Conservation (phyloP, 2,888 invertebrate species). For the Megamerina dolium region DNA sequence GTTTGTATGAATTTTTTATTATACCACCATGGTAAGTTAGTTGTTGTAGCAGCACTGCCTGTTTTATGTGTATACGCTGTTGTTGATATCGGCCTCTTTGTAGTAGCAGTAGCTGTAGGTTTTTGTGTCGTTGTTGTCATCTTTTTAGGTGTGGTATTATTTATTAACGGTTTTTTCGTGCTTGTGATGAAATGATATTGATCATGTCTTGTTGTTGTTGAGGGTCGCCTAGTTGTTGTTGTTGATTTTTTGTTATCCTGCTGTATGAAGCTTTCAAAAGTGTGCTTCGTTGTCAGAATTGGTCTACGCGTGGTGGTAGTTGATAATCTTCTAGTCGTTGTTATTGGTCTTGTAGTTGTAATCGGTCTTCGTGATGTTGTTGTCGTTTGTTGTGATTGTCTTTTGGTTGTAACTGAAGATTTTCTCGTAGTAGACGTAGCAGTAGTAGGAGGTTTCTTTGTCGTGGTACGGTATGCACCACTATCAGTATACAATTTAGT, state of each 20-base stretch:
- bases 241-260: background rate
- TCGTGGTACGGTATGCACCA: conserved; percentile 16
- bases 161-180: background rate
- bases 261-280: background rate
- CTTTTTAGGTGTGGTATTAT: conserved; percentile 4
- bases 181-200: background rate
- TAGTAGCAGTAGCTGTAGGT: conserved; percentile 5
- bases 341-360: conserved; percentile 1
- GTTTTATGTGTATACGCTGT: too few species aligned
- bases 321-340: conserved; percentile 5
- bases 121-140: conserved; percentile 11
- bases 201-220: background rate
- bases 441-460: conserved; percentile 5
- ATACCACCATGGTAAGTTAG: too few species aligned
- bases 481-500: conserved; percentile 27
- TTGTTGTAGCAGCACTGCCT: too few species aligned
- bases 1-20: background rate
- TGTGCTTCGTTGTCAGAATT: too few species aligned
- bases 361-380: background rate
- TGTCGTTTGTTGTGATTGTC: conserved; percentile 14
- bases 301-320: conserved; percentile 1
- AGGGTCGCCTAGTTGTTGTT: conserved; percentile 11
- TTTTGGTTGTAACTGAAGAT: too few species aligned
- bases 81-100: too few species aligned
- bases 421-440: conserved; percentile 13